Evolutionary conservation across 2,113 vertebrate genomes (phyloP), one percentile per base, ranked within the genome.

Genomic region (Cyphomyrus plagiostoma): DNA sequence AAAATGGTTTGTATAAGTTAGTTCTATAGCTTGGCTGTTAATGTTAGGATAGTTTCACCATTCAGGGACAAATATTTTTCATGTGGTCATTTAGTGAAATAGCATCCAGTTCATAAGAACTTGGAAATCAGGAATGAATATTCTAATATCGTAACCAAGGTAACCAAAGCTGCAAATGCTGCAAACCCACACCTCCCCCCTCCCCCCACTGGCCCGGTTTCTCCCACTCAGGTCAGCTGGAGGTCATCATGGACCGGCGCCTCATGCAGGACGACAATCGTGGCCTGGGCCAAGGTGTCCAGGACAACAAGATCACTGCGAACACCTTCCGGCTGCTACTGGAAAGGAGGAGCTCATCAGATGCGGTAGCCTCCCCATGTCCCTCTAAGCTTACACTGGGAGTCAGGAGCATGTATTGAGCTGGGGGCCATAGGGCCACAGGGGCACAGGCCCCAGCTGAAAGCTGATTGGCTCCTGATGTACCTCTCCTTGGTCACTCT

Each of bases 201-300:
- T 2, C 66, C 26, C 30, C 7, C 52, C 17, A 52, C 30, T 45
- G 23, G 11, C 89, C 58, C 23, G 3, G 23, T 4, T 2, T 89
- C 91, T 94, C 86, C 23, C 91, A 90, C 74, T 86, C 93, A 98
- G 98, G 98, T 89, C 96, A 97, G 91, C 93, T 99, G 92, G 98
- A 99, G 94, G 96, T 98, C 87, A 96, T 99, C 89, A 94, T 99
- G 97, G 98, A 99, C 94, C 96, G 98, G 26, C 95, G 97, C 80
- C 96, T 99, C 90, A 97, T 97, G 95, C 98, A 99, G 93, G 98
- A 99, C 80, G 98, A 99, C 92, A 98, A 98, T 93, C 97, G 97
- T 35, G 98, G 98, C 26, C 96, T 99, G 48, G 98, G 97, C 56
- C 98, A 99, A 95, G 98, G 98, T 58, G 94, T 98, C 85, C 96